These are phyloP conservation scores for Eleginops maclovinus DNA, from an alignment of 2,113 vertebrate species.

Conservation along the genomic window DNA sequence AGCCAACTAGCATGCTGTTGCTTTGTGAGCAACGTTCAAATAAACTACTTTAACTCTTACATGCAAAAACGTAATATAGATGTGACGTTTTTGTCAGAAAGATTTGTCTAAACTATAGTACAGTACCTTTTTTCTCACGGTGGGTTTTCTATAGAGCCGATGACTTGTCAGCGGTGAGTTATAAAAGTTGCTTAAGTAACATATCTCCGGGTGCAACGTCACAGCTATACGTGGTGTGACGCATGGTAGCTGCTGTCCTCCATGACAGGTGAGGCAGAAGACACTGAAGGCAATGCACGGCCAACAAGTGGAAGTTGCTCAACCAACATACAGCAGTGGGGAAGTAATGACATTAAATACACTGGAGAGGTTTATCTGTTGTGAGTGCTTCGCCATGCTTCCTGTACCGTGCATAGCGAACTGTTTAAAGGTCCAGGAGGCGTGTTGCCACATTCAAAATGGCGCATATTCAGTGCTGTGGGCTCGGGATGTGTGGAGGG, in stretches of 20 bases:
- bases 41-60: no score
- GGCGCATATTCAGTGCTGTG: background rate
- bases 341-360: rapidly evolving
- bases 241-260: background rate
- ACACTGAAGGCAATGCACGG: background rate
- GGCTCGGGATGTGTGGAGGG: background rate
- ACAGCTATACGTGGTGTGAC: constrained; percentile 24
- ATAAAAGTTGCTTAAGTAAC: constrained; percentile 60
- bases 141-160: background rate
- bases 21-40: background rate
- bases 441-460: constrained; percentile 57
- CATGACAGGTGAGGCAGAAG: constrained; percentile 48
- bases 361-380: background rate
- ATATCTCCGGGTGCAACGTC: constrained; percentile 38
- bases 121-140: constrained; percentile 34
- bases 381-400: no score
- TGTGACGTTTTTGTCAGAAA: background rate
- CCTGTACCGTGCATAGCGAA: rapidly evolving
- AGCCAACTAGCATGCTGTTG: background rate
- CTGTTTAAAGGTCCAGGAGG: rapidly evolving
- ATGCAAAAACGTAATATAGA: background rate
- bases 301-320: background rate
- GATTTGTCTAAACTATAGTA: background rate
- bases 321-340: background rate
- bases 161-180: background rate